phyloP scores from a whole-genome alignment of 1,140 invertebrate genomes.

The Pygmarrhopalites habei region DNA sequence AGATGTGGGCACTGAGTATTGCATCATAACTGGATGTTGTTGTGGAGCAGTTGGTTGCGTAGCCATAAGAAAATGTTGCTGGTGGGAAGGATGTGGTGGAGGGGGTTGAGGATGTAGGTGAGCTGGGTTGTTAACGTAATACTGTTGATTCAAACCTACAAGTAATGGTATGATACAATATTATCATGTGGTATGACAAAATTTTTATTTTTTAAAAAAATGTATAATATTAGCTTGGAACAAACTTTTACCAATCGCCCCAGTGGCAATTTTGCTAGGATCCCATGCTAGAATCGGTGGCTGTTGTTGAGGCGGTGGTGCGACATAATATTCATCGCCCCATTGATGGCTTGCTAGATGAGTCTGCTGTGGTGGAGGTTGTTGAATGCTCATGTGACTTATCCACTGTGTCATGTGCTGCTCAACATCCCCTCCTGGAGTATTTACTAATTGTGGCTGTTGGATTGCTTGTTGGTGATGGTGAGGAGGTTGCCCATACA shows the following conservation, averaged over 20 bases:
- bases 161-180: too few relatives aligned
- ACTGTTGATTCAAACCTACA: slow-evolving; percentile 11
- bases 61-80: slow-evolving; percentile 8
- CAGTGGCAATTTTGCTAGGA: slow-evolving; percentile 1
- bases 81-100: background rate
- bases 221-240: too few relatives aligned
- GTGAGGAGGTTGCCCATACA: background rate
- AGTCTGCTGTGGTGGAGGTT: background rate
- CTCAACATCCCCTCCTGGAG: slow-evolving; percentile 3
- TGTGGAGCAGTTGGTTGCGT: background rate
- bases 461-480: background rate
- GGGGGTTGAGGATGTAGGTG: background rate
- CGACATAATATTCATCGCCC: slow-evolving; percentile 5
- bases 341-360: background rate
- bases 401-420: slow-evolving; percentile 10
- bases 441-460: slow-evolving; percentile 7
- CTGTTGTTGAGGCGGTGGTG: background rate
- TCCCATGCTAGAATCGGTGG: background rate
- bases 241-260: background rate
- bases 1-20: slow-evolving; percentile 13
- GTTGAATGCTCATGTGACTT: slow-evolving; percentile 1
- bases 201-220: background rate
- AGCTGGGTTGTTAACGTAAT: slow-evolving; percentile 1
- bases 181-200: too few relatives aligned
- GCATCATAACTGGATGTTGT: slow-evolving; percentile 7